A percentile compares a stretch with the other conserved stretches of the same genome.
Conservation (phyloP, 1,140 invertebrate genomes). For the Meteorus sp. region DNA sequence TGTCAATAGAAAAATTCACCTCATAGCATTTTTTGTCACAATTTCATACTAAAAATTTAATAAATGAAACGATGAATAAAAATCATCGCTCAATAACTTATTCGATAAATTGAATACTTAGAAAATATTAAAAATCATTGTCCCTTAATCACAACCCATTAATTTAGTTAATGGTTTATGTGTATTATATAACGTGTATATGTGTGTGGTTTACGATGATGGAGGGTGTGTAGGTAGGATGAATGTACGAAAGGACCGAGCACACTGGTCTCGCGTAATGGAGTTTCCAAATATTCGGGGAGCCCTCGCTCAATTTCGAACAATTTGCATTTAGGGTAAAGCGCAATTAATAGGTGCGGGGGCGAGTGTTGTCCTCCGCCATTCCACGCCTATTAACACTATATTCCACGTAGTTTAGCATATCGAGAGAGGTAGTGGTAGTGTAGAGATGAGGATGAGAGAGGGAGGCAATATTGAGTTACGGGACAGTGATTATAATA, state of each 20-base stretch:
- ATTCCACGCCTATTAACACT: slow-evolving; percentile 59
- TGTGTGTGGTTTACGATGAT: background rate
- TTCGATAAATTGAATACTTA: too few species aligned
- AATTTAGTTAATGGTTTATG: too few species aligned
- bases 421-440: too few species aligned
- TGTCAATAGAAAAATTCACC: too few species aligned
- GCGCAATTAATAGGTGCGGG: slow-evolving; percentile 60
- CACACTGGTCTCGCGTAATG: slow-evolving; percentile 53
- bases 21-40: too few species aligned
- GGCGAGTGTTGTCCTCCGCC: slow-evolving; percentile 51
- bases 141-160: too few species aligned
- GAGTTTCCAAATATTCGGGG: slow-evolving; percentile 61
- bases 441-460: too few species aligned
- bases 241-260: slow-evolving; percentile 45
- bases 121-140: too few species aligned
- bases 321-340: slow-evolving; percentile 61
- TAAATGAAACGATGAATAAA: too few species aligned
- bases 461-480: slow-evolving; percentile 55
- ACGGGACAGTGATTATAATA: slow-evolving; percentile 58
- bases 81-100: too few species aligned
- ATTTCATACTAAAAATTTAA: too few species aligned
- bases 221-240: slow-evolving; percentile 1
- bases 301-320: slow-evolving; percentile 60
- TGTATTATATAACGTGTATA: background rate
- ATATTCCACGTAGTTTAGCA: slow-evolving; percentile 57